Evolutionary conservation across 2,888 invertebrate species (phyloP).

Genomic region (Epicampocera succincta): DNA sequence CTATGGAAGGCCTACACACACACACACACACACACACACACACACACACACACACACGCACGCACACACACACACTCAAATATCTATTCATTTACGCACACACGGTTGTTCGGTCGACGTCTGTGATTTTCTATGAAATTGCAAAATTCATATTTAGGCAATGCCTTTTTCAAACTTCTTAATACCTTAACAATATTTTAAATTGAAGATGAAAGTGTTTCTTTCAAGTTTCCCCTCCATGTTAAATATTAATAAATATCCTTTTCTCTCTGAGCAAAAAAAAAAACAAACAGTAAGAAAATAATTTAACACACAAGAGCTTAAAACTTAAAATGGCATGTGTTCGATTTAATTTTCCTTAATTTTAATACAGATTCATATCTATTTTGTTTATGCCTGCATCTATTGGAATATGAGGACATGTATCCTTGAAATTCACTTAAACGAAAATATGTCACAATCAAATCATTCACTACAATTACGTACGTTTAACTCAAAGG

Average conservation of each 20-base stretch:
- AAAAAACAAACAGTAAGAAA: too few species aligned
- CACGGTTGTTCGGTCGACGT: too few species aligned
- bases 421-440: constrained; percentile 45
- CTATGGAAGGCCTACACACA: background rate
- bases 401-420: background rate
- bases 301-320: background rate
- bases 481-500: constrained; percentile 1
- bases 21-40: background rate
- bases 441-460: constrained; percentile 64
- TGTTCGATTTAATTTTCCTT: constrained; percentile 53
- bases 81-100: background rate
- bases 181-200: constrained; percentile 40
- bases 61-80: background rate
- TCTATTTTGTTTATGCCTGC: constrained; percentile 35
- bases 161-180: background rate
- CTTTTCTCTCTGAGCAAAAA: too few species aligned
- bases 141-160: constrained; percentile 20
- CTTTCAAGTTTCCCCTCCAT: constrained; percentile 18
- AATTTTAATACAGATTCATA: constrained; percentile 55
- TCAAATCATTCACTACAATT: constrained; percentile 56
- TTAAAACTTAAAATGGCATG: constrained; percentile 47
- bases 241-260: background rate
- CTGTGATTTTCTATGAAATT: background rate
- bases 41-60: background rate
- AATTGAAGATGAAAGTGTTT: constrained; percentile 68